A percentile compares a stretch with the other conserved stretches of the same genome.
phyloP scores from a whole-genome alignment of 2,888 invertebrate genomes.

The Rhodophaea formosa region DNA sequence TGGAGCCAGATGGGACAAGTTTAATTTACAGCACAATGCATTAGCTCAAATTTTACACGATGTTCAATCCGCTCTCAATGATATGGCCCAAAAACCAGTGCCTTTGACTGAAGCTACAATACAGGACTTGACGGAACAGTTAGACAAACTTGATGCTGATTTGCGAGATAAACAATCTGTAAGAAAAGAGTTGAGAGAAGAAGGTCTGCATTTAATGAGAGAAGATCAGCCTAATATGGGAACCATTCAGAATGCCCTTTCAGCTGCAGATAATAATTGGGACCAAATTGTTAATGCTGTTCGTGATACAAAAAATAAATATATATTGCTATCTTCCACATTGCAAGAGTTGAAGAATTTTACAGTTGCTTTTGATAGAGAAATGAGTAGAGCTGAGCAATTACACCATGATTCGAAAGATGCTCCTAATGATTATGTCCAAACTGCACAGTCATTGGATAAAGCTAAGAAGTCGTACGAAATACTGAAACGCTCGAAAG shows the following conservation, averaged over 20 bases:
- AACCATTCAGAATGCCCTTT: constrained; percentile 88
- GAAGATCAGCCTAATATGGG: constrained; percentile 91
- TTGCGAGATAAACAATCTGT: constrained; percentile 82
- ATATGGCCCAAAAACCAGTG: constrained; percentile 76
- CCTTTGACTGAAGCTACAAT: constrained; percentile 72
- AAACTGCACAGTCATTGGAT: constrained; percentile 86
- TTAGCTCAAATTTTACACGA: constrained; percentile 84
- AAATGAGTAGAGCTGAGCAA: constrained; percentile 86
- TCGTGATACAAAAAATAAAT: constrained; percentile 87
- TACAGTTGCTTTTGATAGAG: constrained; percentile 85
- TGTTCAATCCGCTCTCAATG: constrained; percentile 79
- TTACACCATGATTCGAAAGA: constrained; percentile 83
- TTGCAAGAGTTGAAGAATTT: constrained; percentile 89
- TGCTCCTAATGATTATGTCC: constrained; percentile 86
- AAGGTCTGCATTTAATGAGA: constrained; percentile 89
- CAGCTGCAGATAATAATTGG: constrained; percentile 90
- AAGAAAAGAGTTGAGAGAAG: constrained; percentile 87
- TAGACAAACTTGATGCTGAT: constrained; percentile 79
- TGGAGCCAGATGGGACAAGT: constrained; percentile 88
- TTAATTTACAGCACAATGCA: constrained; percentile 86
- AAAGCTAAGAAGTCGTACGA: constrained; percentile 89
- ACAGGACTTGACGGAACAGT: constrained; percentile 71
- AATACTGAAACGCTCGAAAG: constrained; percentile 87
- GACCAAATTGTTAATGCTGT: constrained; percentile 89
- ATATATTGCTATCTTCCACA: constrained; percentile 86